These are phyloP conservation scores for Drosophila planitibia DNA, from an alignment of 2,888 invertebrate genomes.

Conservation along the genomic window DNA sequence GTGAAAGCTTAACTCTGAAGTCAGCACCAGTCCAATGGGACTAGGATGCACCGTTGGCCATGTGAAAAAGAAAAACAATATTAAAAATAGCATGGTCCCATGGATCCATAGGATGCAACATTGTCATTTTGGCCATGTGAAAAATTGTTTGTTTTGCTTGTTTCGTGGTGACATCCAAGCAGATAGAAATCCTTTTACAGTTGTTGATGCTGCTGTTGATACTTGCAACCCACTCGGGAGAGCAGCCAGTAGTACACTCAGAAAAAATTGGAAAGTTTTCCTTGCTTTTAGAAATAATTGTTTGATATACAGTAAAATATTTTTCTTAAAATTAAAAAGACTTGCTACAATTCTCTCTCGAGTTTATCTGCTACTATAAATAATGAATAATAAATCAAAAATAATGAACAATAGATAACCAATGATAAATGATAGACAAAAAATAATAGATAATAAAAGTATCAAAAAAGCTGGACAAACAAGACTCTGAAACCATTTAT, in stretches of 20 bases:
- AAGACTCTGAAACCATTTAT: too few species aligned
- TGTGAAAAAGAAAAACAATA: neutral
- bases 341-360: too few species aligned
- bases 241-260: neutral
- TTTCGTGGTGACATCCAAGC: slow-evolving; percentile 60
- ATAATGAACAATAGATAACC: neutral
- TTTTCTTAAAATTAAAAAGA: neutral
- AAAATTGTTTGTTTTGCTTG: slow-evolving; percentile 52
- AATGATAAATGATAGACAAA: too few species aligned
- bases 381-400: neutral
- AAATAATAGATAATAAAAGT: too few species aligned
- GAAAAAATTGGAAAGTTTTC: neutral
- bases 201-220: slow-evolving; percentile 1
- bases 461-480: too few species aligned
- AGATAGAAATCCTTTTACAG: slow-evolving; percentile 63
- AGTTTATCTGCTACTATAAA: neutral
- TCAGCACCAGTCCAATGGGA: slow-evolving; percentile 13
- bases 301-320: neutral
- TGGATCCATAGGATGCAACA: neutral
- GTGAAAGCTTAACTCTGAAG: slow-evolving; percentile 57
- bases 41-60: slow-evolving; percentile 42
- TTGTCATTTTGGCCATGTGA: slow-evolving; percentile 39
- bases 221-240: slow-evolving; percentile 25
- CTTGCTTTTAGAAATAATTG: too few species aligned
- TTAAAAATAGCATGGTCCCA: neutral